These are phyloP conservation scores for Panagrolaimus sp. DNA, from an alignment of 1,140 invertebrate species.

Conservation along the genomic window DNA sequence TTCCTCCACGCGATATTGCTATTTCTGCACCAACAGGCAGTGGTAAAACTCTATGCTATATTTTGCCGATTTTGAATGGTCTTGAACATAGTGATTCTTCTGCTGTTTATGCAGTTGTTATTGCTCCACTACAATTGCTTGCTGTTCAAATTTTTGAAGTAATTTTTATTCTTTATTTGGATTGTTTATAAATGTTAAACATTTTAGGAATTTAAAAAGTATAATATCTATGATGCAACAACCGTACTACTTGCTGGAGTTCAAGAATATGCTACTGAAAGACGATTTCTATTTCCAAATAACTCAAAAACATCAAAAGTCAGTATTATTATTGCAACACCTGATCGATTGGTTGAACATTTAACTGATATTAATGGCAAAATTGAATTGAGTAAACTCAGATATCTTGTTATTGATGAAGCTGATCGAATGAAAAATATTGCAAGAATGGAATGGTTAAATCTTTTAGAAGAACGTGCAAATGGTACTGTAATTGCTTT, in stretches of 20 bases:
- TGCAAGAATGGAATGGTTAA: conserved; percentile 39
- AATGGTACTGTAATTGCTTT: conserved; percentile 35
- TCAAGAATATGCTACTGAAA: conserved; percentile 28
- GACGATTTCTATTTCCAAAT: conserved; percentile 24
- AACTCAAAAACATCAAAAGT: conserved; percentile 16
- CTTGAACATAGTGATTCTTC: conserved; percentile 8
- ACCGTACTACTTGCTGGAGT: conserved; percentile 25
- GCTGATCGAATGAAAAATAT: conserved; percentile 38
- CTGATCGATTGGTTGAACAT: conserved; percentile 41
- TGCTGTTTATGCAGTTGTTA: conserved; percentile 35
- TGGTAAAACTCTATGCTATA: conserved; percentile 42
- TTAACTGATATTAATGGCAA: conserved; percentile 26
- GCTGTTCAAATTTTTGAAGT: conserved; percentile 33
- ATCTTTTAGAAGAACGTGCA: conserved; percentile 36
- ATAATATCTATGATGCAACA: conserved; percentile 25
- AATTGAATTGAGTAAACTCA: conserved; percentile 30
- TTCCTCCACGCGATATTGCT: conserved; percentile 41
- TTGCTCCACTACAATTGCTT: conserved; percentile 28
- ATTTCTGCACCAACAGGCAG: conserved; percentile 42
- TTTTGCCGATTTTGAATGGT: conserved; percentile 40
- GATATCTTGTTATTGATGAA: conserved; percentile 42
- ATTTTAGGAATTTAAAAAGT: conserved; percentile 40
- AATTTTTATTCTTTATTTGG: conserved; percentile 27
- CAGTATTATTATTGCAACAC: conserved; percentile 40
- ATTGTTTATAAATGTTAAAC: not conserved